phyloP scores from a whole-genome alignment of 2,113 vertebrate genomes.

The Lepus europaeus region DNA sequence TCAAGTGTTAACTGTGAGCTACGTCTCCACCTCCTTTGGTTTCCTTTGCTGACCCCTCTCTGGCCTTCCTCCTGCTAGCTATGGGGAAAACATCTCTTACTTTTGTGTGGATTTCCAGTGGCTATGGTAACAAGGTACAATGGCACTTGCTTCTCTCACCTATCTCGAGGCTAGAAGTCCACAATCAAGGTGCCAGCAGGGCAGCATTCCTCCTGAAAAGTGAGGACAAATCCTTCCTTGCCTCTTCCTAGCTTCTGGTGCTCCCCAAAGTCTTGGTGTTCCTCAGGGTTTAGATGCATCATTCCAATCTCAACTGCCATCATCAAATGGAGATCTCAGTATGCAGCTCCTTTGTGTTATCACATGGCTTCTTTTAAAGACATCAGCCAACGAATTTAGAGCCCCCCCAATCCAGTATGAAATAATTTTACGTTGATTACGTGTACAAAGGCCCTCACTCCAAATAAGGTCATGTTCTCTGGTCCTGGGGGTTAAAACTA shows the following conservation, averaged over 20 bases:
- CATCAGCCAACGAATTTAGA: not conserved
- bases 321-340: not conserved
- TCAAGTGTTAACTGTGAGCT: not conserved
- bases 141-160: not conserved
- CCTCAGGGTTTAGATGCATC: not conserved
- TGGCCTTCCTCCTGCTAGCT: not conserved
- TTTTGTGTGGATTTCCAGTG: not conserved
- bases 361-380: not conserved
- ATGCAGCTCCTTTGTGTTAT: not conserved
- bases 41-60: not conserved
- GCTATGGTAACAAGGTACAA: not conserved
- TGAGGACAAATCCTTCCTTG: not conserved
- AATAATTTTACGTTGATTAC: not conserved
- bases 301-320: not conserved
- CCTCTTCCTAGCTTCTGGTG: not conserved
- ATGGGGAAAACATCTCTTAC: not conserved
- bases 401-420: not conserved
- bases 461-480: not conserved
- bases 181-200: not conserved
- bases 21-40: not conserved
- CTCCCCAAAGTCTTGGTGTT: not conserved
- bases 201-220: not conserved
- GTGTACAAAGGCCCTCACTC: not conserved
- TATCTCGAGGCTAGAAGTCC: not conserved
- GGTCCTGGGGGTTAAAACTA: not conserved